These are phyloP conservation scores for Scrobipalpa costella DNA, from an alignment of 2,888 invertebrate genomes.

Conservation along the genomic window DNA sequence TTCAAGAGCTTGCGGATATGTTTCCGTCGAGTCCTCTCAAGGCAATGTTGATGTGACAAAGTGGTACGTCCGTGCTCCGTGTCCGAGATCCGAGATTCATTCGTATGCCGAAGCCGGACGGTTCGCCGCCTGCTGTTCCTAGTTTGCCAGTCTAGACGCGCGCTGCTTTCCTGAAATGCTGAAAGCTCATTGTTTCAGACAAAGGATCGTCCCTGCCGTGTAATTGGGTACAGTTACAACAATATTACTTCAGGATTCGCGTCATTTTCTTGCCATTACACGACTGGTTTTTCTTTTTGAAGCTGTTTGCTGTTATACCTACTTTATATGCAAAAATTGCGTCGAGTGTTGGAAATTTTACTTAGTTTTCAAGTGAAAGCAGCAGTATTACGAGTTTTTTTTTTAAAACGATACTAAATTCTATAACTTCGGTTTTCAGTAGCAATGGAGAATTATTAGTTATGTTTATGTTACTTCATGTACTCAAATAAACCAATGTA, in stretches of 20 bases:
- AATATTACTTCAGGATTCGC: slow-evolving; percentile 15
- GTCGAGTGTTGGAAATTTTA: not conserved
- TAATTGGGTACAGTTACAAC: slow-evolving; percentile 40
- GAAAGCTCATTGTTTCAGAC: slow-evolving; percentile 54
- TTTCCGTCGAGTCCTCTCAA: slow-evolving; percentile 26
- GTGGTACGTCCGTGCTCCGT: slow-evolving; percentile 36
- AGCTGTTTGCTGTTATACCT: too few relatives aligned
- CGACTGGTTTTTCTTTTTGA: not conserved
- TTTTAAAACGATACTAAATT: too few relatives aligned
- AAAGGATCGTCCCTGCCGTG: slow-evolving; percentile 46
- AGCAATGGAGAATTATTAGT: too few relatives aligned
- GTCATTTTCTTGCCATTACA: slow-evolving; percentile 13
- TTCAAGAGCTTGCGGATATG: slow-evolving; percentile 31
- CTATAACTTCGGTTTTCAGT: too few relatives aligned
- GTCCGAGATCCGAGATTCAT: slow-evolving; percentile 33
- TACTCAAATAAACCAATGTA: too few relatives aligned
- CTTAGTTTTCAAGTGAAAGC: not conserved
- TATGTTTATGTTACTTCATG: too few relatives aligned
- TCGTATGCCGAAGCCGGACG: slow-evolving; percentile 27
- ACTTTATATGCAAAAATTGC: not conserved
- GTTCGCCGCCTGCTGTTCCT: slow-evolving; percentile 22
- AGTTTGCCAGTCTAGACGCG: slow-evolving; percentile 23
- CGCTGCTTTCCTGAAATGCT: slow-evolving; percentile 43
- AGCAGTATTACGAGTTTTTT: too few relatives aligned
- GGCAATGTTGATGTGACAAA: slow-evolving; percentile 40